phyloP scores from a whole-genome alignment of 2,113 vertebrate species.

The Fulmarus glacialis region DNA sequence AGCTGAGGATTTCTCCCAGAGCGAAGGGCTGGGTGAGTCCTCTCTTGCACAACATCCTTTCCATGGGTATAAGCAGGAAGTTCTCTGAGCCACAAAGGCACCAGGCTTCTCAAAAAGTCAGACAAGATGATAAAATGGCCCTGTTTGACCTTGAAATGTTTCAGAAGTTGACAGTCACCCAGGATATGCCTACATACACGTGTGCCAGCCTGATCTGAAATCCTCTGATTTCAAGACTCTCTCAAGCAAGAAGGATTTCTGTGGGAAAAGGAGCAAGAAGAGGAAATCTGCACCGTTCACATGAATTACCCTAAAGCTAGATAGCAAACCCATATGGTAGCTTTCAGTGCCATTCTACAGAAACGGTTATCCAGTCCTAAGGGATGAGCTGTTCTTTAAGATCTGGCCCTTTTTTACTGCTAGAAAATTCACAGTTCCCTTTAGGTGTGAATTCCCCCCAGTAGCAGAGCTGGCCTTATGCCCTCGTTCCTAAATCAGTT shows the following conservation, averaged over 20 bases:
- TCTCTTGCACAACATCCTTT: background rate
- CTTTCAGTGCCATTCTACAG: background rate
- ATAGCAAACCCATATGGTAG: background rate
- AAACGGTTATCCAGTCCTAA: background rate
- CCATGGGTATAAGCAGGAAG: accelerated
- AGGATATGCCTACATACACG: background rate
- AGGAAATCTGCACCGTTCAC: background rate
- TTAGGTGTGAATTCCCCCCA: background rate
- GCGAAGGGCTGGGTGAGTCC: background rate
- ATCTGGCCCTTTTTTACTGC: background rate
- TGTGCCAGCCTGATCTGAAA: background rate
- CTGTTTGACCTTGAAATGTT: background rate
- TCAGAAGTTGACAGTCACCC: background rate
- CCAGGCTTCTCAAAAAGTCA: background rate
- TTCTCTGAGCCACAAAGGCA: background rate
- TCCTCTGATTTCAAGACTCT: background rate
- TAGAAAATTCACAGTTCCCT: background rate
- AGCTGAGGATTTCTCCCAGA: background rate
- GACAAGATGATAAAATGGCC: background rate
- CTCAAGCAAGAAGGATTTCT: background rate
- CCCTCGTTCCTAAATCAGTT: background rate
- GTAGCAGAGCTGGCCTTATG: background rate
- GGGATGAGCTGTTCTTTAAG: background rate
- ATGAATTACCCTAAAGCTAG: background rate
- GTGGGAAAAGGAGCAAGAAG: background rate